Evolutionary conservation across 2,113 vertebrate genomes (phyloP).

Genomic region (Labeo catla): DNA sequence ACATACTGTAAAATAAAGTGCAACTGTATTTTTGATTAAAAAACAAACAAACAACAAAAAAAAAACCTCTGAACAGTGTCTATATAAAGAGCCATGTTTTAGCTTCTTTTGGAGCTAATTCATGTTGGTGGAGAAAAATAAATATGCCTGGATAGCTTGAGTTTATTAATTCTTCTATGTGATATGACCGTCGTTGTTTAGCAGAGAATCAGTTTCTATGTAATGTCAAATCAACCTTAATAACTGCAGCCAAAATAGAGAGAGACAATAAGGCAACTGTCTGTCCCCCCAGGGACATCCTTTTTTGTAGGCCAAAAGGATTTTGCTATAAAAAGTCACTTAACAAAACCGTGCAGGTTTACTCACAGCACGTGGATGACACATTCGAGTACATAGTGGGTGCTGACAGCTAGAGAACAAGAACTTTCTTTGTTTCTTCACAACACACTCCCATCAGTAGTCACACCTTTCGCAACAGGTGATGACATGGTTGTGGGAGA

Average conservation of each 20-base stretch:
- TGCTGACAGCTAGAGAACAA: constrained; percentile 51
- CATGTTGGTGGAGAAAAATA: neutral
- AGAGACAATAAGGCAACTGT: neutral
- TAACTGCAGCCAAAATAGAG: neutral
- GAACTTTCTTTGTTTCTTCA: constrained; percentile 19
- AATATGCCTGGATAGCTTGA: neutral
- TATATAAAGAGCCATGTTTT: neutral
- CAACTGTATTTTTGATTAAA: no score
- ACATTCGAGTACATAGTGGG: neutral
- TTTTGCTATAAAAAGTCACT: neutral
- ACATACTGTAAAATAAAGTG: no score
- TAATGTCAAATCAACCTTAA: neutral
- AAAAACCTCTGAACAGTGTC: neutral
- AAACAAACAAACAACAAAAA: no score
- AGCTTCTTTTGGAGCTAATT: neutral
- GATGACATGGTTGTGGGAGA: neutral
- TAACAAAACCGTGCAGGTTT: neutral
- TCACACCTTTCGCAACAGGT: constrained; percentile 48
- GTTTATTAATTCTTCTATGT: neutral
- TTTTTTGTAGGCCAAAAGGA: constrained; percentile 10
- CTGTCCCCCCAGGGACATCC: neutral
- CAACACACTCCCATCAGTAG: neutral
- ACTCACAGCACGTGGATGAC: neutral
- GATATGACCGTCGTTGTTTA: neutral
- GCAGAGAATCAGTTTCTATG: neutral